These are phyloP conservation scores for Myotis davidii DNA, from an alignment of 2,113 vertebrate genomes.

Conservation along the genomic window DNA sequence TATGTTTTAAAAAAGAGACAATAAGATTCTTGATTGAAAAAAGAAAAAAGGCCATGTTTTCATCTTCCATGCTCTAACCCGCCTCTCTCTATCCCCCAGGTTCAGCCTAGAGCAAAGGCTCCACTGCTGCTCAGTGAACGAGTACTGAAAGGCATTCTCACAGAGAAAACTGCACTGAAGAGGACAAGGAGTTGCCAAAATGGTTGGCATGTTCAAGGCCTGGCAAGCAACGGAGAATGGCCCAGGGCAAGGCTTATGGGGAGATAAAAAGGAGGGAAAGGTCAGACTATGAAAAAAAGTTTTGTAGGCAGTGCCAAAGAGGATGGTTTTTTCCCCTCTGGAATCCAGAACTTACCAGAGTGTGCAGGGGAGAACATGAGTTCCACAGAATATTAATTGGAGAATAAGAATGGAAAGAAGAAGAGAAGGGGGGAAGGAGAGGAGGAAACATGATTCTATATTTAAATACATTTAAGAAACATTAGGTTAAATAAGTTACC, in stretches of 20 bases:
- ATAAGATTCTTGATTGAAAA: neutral
- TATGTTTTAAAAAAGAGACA: neutral
- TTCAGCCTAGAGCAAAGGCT: neutral
- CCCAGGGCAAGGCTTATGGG: neutral
- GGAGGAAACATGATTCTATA: neutral
- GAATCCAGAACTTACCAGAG: neutral
- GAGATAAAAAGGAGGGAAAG: neutral
- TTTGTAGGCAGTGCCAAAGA: neutral
- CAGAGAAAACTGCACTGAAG: neutral
- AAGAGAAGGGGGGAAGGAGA: neutral
- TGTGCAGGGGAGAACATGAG: neutral
- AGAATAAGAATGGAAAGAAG: neutral
- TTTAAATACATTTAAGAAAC: neutral
- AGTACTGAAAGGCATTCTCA: neutral
- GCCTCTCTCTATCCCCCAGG: fast-evolving
- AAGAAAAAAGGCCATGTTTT: neutral
- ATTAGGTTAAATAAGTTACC: conserved; percentile 10
- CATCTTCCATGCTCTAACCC: neutral
- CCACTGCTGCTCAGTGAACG: neutral
- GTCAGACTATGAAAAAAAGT: neutral
- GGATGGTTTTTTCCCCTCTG: neutral
- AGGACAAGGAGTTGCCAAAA: neutral
- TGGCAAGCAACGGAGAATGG: neutral
- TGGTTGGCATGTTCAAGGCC: neutral
- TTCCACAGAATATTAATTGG: neutral